Evolutionary conservation across 2,888 invertebrate genomes (phyloP), one percentile per base, ranked within the genome.

Genomic region (Mesoligia furuncula): DNA sequence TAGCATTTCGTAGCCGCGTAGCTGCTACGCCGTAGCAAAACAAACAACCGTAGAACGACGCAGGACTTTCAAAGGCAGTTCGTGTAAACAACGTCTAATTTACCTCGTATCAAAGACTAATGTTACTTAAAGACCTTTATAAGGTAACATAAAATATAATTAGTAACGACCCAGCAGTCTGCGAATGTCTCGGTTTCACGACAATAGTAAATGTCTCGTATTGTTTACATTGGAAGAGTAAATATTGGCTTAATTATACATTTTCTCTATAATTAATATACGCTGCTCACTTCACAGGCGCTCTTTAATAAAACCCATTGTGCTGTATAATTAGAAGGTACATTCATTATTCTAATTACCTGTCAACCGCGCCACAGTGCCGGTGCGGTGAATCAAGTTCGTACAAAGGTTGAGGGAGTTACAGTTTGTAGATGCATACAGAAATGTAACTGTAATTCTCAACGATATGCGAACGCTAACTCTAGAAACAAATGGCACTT

Each of bases 301-400:
- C 83, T 81, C 85, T 88, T 82, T 89, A 88, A 86, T 89, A 89
- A 87, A 87, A 89, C 82, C 76, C 85, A 85, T 83, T 89, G 84
- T 87, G 65, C 84, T 85, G 80, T 87, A 81, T 85, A 87, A 89
- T 89, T 88, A 87, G 82, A 86, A 85, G 87, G 81, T 84, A 89
- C 80, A 87, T 88, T 88, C 79, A 88, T 89, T 89, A 89, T 83
- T 86, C 69, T 87, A 87, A 89, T 88, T 85, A 88, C 75, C 82
- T 88, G 88, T 86, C 86, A 87, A 84, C 81, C 45, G 31, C 54
- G 84, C 64, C 83, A 84, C 76, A 86, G 89, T 77, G 69, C 36
- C 66, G 62, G n/a, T 15, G 57, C 82, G 45, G 86, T 42, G 64
- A 69, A 66, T 77, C 80, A 81, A 86, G 61, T 77, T 64, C 36